Conservation (phyloP, 2,888 invertebrate species). For the Halictus quadricinctus region DNA sequence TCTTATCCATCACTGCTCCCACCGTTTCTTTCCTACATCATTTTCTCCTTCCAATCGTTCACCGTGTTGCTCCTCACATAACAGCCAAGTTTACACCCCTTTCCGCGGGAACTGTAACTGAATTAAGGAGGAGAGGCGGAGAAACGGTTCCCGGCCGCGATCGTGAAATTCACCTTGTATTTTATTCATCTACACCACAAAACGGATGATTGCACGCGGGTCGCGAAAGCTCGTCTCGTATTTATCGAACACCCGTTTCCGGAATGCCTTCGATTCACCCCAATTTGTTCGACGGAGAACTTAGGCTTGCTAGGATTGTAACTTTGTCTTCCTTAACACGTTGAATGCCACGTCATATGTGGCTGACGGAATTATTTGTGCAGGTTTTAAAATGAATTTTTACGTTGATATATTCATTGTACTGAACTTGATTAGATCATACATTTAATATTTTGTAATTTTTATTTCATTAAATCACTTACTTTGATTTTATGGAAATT, state of each 20-base stretch:
- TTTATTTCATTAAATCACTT: too few species aligned
- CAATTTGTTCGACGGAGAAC: neutral
- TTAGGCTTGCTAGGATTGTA: neutral
- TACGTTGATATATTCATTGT: too few species aligned
- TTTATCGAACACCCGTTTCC: neutral
- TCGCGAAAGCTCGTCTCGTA: neutral
- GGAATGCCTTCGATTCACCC: neutral
- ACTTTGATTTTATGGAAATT: too few species aligned
- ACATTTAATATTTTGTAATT: too few species aligned
- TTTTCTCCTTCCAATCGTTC: neutral
- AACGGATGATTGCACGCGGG: neutral
- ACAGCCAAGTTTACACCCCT: conserved; percentile 2
- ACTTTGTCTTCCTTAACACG: neutral
- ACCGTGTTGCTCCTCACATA: neutral
- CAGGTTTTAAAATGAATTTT: too few species aligned
- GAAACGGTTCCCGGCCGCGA: too few species aligned
- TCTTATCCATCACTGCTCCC: conserved; percentile 1
- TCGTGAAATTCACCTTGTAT: neutral
- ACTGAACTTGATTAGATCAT: too few species aligned
- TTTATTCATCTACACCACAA: neutral
- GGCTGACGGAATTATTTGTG: too few species aligned
- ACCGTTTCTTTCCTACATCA: neutral
- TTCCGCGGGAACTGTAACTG: neutral
- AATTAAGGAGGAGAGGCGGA: neutral
- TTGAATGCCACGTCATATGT: too few species aligned